Percentiles rank a stretch among this genome's conserved stretches.
phyloP scores from a whole-genome alignment of 2,888 invertebrate species.

The Atrina japonica region DNA sequence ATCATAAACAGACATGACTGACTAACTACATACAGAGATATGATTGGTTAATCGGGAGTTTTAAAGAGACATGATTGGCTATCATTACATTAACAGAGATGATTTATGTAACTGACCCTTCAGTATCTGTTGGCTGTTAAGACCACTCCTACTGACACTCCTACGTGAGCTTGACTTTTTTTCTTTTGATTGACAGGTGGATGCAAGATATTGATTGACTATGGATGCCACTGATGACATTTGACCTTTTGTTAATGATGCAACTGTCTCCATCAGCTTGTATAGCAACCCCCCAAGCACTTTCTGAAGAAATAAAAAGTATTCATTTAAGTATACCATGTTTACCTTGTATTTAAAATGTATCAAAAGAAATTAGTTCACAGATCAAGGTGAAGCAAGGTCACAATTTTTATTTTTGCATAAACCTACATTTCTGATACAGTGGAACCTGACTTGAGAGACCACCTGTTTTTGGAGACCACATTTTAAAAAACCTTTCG shows the following conservation, averaged over 20 bases:
- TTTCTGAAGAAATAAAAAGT: constrained; percentile 42
- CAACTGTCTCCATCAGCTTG: constrained; percentile 56
- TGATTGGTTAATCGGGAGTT: no score
- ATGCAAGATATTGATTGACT: constrained; percentile 22
- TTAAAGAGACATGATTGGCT: no score
- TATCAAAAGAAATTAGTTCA: no score
- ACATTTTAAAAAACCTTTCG: no score
- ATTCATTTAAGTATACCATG: no score
- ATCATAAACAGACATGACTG: neutral
- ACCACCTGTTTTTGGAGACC: no score
- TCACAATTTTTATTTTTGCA: no score
- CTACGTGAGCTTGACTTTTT: neutral
- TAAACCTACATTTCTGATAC: no score
- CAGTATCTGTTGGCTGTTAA: constrained; percentile 5
- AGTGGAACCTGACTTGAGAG: no score
- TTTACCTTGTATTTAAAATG: no score
- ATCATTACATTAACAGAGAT: neutral
- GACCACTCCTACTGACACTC: neutral
- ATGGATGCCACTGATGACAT: constrained; percentile 60
- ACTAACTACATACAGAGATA: no score
- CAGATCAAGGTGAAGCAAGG: no score
- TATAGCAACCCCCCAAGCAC: constrained; percentile 48
- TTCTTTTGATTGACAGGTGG: neutral
- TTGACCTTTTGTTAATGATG: constrained; percentile 50
- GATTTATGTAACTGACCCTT: neutral